Evolutionary conservation across 2,888 invertebrate genomes (phyloP), one percentile per base, ranked within the genome.

Genomic region (Rosalia funebris): DNA sequence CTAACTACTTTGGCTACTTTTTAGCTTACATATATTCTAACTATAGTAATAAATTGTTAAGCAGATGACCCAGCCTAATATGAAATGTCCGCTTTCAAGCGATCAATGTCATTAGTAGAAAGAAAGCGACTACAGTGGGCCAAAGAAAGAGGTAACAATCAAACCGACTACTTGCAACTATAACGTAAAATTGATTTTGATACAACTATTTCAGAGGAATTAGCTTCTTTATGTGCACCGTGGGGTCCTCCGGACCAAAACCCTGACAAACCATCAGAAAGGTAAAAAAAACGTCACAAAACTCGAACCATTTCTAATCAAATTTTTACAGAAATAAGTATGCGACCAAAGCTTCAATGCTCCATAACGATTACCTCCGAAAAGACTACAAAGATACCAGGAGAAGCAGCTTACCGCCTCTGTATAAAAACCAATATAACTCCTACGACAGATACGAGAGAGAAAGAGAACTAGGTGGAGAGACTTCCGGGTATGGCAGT

Each of bases 41-140:
- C 52, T 32, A 37, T 14, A 37, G 46, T 47, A 56, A 47, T 47
- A 48, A 60, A 46, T 50, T 54, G 47, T 42, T 47, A 53, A 53
- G 53, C 53, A 53, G 53, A 53, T 32, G 53, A 16, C 9, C 41
- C 44, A 63, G 56, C 46, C 15, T 46, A 44, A 15, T n/a, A 42
- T 50, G 65, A 67, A 68, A 79, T 80, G 80, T 76, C 75, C 16
- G 20, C 62, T 1, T 56, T 57, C 25, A 53, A 57, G 61, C 72
- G 47, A 57, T 71, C 75, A n/a, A 65, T 77, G 65, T 89, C 92
- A 68, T 83, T 94, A 79, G 85, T 95, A 75, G 93, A 96, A 84
- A 89, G 91, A 83, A 96, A 96, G 83, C 90, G 91, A 81, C 86
- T 91, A 77, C 95, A 96, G 87, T 96, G 96, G 96, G 95, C 94